These are phyloP conservation scores for Sebastes elongatus DNA, from an alignment of 2,797 vertebrate species.

Conservation along the genomic window DNA sequence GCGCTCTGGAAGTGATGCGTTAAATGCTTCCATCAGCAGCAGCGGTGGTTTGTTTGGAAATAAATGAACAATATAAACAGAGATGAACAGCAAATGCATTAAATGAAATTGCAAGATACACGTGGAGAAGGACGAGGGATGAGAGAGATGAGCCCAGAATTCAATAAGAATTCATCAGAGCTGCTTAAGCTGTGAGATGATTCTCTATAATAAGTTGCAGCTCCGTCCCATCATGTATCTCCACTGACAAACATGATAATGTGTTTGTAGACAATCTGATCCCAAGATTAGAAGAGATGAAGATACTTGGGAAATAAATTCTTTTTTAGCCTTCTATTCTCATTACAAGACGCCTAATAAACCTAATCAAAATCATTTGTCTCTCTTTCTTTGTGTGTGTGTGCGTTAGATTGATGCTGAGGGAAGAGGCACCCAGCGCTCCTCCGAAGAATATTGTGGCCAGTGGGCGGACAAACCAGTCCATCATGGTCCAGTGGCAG, in stretches of 20 bases:
- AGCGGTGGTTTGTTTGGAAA: slow-evolving; percentile 40
- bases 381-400: slow-evolving; percentile 24
- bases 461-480: slow-evolving; percentile 95
- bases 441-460: slow-evolving; percentile 96
- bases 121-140: slow-evolving; percentile 8
- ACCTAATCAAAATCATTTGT: slow-evolving; percentile 5
- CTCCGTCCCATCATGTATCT: not conserved
- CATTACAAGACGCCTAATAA: slow-evolving; percentile 18
- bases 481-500: slow-evolving; percentile 99
- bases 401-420: slow-evolving; percentile 88
- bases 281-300: slow-evolving; percentile 5
- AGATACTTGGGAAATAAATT: not conserved
- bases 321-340: not conserved
- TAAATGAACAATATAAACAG: slow-evolving; percentile 47
- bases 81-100: slow-evolving; percentile 50
- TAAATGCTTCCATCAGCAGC: slow-evolving; percentile 43
- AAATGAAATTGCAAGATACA: slow-evolving; percentile 43
- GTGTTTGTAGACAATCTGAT: slow-evolving; percentile 18
- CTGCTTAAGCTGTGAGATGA: slow-evolving; percentile 36
- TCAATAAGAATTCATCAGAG: slow-evolving; percentile 50
- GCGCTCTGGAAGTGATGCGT: slow-evolving; percentile 39
- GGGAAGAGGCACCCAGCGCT: slow-evolving; percentile 94
- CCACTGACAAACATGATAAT: slow-evolving; percentile 31
- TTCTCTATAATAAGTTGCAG: slow-evolving; percentile 8
- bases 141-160: slow-evolving; percentile 32